phyloP scores from a whole-genome alignment of 2,888 invertebrate species.

The Lobophora halterata region DNA sequence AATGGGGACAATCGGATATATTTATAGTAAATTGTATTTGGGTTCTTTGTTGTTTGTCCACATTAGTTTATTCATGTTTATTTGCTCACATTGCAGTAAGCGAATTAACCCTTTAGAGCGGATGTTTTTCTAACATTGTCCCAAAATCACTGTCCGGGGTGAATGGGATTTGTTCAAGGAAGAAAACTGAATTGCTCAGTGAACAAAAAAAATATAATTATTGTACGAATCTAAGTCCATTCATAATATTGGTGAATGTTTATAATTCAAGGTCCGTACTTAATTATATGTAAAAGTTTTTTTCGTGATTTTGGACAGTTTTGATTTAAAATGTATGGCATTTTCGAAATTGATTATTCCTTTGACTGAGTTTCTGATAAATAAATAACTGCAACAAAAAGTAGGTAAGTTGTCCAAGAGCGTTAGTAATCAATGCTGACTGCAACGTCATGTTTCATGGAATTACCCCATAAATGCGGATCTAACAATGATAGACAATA shows the following conservation, averaged over 20 bases:
- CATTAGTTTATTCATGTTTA: constrained; percentile 60
- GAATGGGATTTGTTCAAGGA: constrained; percentile 49
- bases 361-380: no score
- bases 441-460: no score
- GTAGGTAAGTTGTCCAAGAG: no score
- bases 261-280: constrained; percentile 3
- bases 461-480: no score
- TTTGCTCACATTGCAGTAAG: constrained; percentile 60
- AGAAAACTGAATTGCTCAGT: constrained; percentile 28
- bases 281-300: constrained; percentile 1
- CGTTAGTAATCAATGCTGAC: no score
- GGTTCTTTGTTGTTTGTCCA: constrained; percentile 69
- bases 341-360: no score
- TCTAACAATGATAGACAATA: no score
- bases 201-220: constrained; percentile 40
- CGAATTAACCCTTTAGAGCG: constrained; percentile 54
- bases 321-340: neutral
- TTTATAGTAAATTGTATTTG: constrained; percentile 58
- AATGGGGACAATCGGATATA: constrained; percentile 57
- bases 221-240: constrained; percentile 27
- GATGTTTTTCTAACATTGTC: constrained; percentile 71
- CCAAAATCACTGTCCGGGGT: constrained; percentile 49
- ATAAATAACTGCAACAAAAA: no score
- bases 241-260: constrained; percentile 23
- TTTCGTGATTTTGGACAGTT: constrained; percentile 2